Conservation (phyloP, 2,888 invertebrate species). For the Zygaena filipendulae region DNA sequence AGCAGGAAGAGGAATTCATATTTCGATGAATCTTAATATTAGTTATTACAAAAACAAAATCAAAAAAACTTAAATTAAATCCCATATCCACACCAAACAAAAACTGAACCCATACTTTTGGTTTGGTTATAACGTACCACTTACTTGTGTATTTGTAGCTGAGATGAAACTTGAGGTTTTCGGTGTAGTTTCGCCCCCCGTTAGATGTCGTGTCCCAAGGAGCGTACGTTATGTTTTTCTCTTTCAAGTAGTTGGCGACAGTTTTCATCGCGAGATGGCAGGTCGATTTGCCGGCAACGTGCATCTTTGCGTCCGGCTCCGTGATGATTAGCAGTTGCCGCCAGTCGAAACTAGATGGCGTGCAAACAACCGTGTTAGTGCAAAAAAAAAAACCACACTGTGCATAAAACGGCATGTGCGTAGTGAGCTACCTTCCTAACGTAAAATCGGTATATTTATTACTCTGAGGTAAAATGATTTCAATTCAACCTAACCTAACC, state of each 20-base stretch:
- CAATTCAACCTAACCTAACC: no score
- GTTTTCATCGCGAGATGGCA: conserved; percentile 82
- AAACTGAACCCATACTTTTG: no score
- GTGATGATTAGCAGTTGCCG: conserved; percentile 76
- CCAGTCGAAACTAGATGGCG: conserved; percentile 75
- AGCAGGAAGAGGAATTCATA: no score
- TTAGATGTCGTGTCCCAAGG: conserved; percentile 73
- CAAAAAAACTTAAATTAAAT: no score
- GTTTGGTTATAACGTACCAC: conserved; percentile 41
- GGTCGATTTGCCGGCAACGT: conserved; percentile 75
- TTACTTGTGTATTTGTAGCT: conserved; percentile 78
- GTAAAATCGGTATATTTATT: background rate
- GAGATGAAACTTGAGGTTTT: conserved; percentile 73
- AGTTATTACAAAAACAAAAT: no score
- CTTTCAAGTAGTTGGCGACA: conserved; percentile 69
- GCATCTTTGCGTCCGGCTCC: conserved; percentile 74
- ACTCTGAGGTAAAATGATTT: no score
- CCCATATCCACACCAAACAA: no score
- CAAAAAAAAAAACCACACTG: conserved; percentile 40
- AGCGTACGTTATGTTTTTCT: conserved; percentile 50
- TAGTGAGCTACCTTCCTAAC: conserved; percentile 21
- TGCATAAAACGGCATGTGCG: conserved; percentile 34
- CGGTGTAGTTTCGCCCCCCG: conserved; percentile 64
- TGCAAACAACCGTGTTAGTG: conserved; percentile 43
- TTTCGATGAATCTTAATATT: no score